Conservation (phyloP, 1,140 invertebrate species). For the Tetragnatha versicolor region DNA sequence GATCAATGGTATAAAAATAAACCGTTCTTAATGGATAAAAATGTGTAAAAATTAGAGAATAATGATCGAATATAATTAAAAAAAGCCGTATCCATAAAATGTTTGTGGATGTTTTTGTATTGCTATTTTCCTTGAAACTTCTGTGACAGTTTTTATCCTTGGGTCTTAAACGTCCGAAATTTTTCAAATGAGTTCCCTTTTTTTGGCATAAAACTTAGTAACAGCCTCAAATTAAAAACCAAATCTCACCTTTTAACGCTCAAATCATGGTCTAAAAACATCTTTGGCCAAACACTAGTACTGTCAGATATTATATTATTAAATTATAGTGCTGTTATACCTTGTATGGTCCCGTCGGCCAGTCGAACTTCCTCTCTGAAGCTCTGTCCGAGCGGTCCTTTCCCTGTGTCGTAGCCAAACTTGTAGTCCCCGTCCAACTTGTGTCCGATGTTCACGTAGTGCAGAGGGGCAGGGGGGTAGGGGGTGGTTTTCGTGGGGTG, state of each 20-base stretch:
- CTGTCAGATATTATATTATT: no score
- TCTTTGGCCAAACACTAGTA: neutral
- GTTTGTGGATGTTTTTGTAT: no score
- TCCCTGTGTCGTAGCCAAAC: slow-evolving; percentile 60
- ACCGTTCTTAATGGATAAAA: no score
- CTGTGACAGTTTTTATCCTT: neutral
- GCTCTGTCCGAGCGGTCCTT: slow-evolving; percentile 57
- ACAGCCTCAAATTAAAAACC: neutral
- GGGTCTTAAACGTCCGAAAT: neutral
- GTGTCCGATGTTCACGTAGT: slow-evolving; percentile 55
- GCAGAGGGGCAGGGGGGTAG: slow-evolving; percentile 49
- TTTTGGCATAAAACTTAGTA: neutral
- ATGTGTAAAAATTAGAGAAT: no score
- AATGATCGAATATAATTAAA: no score
- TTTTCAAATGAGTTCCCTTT: neutral
- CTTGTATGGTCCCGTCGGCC: slow-evolving; percentile 60
- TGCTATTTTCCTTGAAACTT: no score
- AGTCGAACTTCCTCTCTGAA: slow-evolving; percentile 60
- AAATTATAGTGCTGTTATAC: no score
- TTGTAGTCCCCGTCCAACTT: slow-evolving; percentile 56
- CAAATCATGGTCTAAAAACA: neutral
- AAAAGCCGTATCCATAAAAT: no score
- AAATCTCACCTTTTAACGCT: neutral
- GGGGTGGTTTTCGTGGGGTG: neutral
- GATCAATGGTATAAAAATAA: no score